Conservation (phyloP, 2,113 vertebrate genomes). For the Oophaga pumilio region DNA sequence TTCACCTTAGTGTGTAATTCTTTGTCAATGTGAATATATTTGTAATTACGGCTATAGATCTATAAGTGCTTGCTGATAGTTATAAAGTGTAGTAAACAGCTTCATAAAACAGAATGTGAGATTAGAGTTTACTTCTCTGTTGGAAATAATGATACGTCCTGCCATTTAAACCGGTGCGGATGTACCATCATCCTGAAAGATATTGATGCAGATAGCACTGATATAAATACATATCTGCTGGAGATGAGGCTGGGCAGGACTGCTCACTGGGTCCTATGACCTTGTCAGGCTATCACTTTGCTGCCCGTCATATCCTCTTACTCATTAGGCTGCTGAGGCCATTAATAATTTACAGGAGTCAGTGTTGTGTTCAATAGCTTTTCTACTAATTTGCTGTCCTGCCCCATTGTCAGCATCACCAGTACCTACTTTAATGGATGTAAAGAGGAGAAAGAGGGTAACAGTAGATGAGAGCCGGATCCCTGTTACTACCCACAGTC, state of each 20-base stretch:
- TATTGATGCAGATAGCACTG: background rate
- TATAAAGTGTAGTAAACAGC: background rate
- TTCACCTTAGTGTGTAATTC: background rate
- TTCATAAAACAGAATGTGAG: background rate
- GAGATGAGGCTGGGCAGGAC: slow-evolving; percentile 40
- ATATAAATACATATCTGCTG: slow-evolving; percentile 32
- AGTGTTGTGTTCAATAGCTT: slow-evolving; percentile 62
- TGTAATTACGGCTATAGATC: background rate
- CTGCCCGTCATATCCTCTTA: slow-evolving; percentile 58
- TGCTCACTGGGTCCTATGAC: slow-evolving; percentile 52
- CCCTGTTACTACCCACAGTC: slow-evolving; percentile 55
- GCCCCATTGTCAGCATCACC: slow-evolving; percentile 60
- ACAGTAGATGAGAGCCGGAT: slow-evolving; percentile 58
- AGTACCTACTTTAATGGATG: slow-evolving; percentile 64
- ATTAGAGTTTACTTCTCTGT: background rate
- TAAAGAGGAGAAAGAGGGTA: slow-evolving; percentile 63
- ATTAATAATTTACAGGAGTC: slow-evolving; percentile 63
- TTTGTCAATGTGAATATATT: background rate
- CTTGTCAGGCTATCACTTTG: slow-evolving; percentile 57
- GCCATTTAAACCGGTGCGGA: background rate
- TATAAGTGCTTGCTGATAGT: background rate
- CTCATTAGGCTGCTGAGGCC: slow-evolving; percentile 56
- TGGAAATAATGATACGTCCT: slow-evolving; percentile 7
- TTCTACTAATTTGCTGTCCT: slow-evolving; percentile 64
- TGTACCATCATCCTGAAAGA: background rate